These are phyloP conservation scores for Scartelaos histophorus DNA, from an alignment of 2,113 vertebrate species.

Conservation along the genomic window DNA sequence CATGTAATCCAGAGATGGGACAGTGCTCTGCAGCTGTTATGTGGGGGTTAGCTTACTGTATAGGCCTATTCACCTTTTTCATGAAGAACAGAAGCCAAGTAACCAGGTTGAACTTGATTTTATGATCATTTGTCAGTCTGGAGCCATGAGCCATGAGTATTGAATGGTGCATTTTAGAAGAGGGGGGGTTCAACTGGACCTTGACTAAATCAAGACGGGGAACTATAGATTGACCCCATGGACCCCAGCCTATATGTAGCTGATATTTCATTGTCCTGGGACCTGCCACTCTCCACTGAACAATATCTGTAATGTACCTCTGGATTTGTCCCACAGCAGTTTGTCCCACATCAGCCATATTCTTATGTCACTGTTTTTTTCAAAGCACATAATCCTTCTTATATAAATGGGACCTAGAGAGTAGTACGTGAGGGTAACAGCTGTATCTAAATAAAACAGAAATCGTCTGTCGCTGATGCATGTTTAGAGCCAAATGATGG, in stretches of 20 bases:
- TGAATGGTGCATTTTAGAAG: conserved; percentile 22
- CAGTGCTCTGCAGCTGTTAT: conserved; percentile 41
- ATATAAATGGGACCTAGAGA: conserved; percentile 63
- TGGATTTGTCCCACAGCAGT: conserved; percentile 15
- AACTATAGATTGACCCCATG: no score
- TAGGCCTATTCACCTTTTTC: no score
- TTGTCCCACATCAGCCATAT: conserved; percentile 42
- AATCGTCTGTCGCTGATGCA: conserved; percentile 49
- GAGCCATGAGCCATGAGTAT: not conserved
- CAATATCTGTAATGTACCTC: conserved; percentile 12
- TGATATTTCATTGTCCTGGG: conserved; percentile 1
- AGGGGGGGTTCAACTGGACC: no score
- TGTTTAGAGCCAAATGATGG: conserved; percentile 33
- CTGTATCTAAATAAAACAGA: conserved; percentile 66
- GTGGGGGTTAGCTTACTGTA: no score
- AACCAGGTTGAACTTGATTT: no score
- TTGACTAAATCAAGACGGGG: no score
- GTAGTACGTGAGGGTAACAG: conserved; percentile 39
- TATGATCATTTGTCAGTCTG: no score
- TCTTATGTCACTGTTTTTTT: conserved; percentile 57
- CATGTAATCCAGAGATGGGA: conserved; percentile 22
- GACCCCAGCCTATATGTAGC: no score
- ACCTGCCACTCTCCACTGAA: conserved; percentile 10
- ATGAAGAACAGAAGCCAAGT: no score
- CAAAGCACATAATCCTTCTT: conserved; percentile 71